phyloP scores from a whole-genome alignment of 2,797 vertebrate species.

The Loris lydekkerianus region DNA sequence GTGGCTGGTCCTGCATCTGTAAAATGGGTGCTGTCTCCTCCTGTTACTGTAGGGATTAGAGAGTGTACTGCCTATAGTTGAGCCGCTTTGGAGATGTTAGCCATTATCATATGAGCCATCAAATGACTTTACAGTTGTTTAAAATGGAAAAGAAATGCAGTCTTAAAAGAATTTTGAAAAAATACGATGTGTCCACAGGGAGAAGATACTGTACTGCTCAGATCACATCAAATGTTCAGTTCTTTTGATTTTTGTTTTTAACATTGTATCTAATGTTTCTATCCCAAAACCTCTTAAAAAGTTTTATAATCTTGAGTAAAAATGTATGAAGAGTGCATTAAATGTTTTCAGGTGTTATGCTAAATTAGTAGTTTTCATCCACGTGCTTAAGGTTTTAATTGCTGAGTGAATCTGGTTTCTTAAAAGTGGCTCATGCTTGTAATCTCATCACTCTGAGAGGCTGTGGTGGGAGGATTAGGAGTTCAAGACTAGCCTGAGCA shows the following conservation, averaged over 20 bases:
- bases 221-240: not conserved
- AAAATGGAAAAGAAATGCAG: no score
- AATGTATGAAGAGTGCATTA: not conserved
- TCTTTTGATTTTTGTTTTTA: conserved; percentile 5
- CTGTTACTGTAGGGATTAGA: not conserved
- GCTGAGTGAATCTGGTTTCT: not conserved
- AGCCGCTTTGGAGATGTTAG: not conserved
- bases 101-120: not conserved
- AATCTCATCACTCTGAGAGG: not conserved
- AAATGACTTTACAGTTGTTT: not conserved
- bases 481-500: not conserved
- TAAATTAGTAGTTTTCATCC: not conserved
- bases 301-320: not conserved
- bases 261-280: not conserved
- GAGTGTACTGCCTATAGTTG: fast-evolving
- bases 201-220: not conserved
- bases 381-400: not conserved
- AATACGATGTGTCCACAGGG: not conserved
- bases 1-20: not conserved
- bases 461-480: not conserved
- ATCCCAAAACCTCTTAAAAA: not conserved
- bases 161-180: not conserved
- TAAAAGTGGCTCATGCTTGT: not conserved
- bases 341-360: not conserved
- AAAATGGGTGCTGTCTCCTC: fast-evolving